phyloP scores from a whole-genome alignment of 1,140 invertebrate genomes.

The Arion vulgaris region DNA sequence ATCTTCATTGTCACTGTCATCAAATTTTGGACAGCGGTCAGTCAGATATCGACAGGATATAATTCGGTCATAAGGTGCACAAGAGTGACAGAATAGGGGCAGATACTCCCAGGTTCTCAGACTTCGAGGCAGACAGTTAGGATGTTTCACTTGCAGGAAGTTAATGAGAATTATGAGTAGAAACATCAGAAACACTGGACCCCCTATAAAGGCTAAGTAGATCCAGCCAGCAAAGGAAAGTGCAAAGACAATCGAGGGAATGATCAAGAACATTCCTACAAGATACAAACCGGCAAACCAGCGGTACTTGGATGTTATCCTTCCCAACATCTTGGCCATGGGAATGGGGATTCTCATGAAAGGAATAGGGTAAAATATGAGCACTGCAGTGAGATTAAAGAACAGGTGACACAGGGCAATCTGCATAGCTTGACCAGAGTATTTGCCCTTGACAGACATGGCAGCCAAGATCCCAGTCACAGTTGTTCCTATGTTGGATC shows the following conservation, averaged over 20 bases:
- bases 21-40: neutral
- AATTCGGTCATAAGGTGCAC: neutral
- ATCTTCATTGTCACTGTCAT: neutral
- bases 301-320: constrained; percentile 75
- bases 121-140: constrained; percentile 70
- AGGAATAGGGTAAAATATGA: constrained; percentile 78
- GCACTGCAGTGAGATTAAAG: constrained; percentile 75
- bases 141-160: constrained; percentile 72
- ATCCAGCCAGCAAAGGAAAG: constrained; percentile 68
- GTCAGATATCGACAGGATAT: constrained; percentile 14
- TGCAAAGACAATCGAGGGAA: constrained; percentile 74
- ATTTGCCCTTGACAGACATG: constrained; percentile 70
- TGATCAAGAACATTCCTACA: constrained; percentile 75
- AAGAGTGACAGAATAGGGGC: constrained; percentile 58
- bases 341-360: constrained; percentile 75
- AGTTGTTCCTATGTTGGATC: constrained; percentile 79
- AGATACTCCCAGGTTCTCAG: constrained; percentile 76
- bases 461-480: constrained; percentile 76
- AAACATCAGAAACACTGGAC: constrained; percentile 63
- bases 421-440: constrained; percentile 58
- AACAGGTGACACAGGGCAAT: constrained; percentile 66
- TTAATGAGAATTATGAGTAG: constrained; percentile 70
- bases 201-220: constrained; percentile 58
- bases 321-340: constrained; percentile 75
- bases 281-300: constrained; percentile 79